phyloP scores from a whole-genome alignment of 2,113 vertebrate species.

The Cyprinodon brontotheroides region DNA sequence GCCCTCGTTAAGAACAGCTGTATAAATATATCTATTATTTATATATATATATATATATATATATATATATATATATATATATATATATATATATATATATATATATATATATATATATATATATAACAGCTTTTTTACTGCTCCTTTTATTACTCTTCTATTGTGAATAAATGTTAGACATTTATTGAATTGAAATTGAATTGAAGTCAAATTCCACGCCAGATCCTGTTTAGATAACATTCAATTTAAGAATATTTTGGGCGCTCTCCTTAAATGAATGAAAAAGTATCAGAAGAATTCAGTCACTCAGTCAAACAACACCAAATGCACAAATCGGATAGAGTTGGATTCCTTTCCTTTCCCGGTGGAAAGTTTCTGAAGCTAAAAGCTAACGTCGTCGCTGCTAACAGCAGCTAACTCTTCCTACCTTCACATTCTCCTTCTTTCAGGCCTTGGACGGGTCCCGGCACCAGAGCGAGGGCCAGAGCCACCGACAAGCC shows the following conservation, averaged over 20 bases:
- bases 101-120: no score
- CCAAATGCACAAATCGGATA: background rate
- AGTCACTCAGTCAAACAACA: background rate
- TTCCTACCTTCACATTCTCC: slow-evolving; percentile 92
- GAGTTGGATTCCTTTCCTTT: background rate
- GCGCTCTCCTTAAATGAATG: background rate
- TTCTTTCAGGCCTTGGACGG: slow-evolving; percentile 77
- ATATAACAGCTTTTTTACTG: no score
- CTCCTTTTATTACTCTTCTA: no score
- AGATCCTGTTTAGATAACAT: background rate
- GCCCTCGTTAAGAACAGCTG: no score
- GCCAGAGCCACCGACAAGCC: slow-evolving; percentile 85
- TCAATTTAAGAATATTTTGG: background rate
- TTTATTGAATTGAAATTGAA: no score
- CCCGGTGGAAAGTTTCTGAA: background rate
- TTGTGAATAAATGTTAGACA: no score
- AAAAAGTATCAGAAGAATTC: background rate
- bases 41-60: no score
- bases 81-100: no score
- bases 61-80: no score
- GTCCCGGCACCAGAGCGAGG: slow-evolving; percentile 78
- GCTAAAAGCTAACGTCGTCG: background rate
- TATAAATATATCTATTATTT: no score
- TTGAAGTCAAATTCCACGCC: no score
- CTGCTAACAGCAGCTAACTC: background rate